Evolutionary conservation across 2,888 invertebrate genomes (phyloP).

Genomic region (Danaus chrysippus): DNA sequence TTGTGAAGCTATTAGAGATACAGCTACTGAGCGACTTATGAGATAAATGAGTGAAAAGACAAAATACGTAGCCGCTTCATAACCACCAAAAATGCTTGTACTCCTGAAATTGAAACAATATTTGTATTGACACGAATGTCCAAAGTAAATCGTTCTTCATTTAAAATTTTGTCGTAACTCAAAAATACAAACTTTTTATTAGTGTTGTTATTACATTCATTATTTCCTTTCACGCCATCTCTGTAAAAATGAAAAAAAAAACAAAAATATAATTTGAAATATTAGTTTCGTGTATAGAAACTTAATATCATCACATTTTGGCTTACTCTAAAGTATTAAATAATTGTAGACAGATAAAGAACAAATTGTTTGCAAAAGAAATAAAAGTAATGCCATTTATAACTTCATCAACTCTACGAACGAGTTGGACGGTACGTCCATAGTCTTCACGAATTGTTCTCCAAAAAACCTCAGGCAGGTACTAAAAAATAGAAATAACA

Average conservation of each 20-base stretch:
- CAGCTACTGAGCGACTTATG: conserved; percentile 79
- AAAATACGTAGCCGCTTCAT: conserved; percentile 80
- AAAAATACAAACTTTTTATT: conserved; percentile 36
- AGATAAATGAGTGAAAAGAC: conserved; percentile 83
- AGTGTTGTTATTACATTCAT: conserved; percentile 38
- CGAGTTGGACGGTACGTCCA: conserved; percentile 78
- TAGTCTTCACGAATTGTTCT: conserved; percentile 82
- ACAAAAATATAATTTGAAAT: not conserved
- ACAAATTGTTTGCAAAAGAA: conserved; percentile 84
- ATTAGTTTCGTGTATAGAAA: not conserved
- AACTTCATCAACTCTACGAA: conserved; percentile 80
- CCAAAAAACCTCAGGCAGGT: conserved; percentile 83
- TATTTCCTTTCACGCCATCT: conserved; percentile 46
- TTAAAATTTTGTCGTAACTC: too few species aligned
- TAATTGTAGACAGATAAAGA: conserved; percentile 85
- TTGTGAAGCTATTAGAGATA: conserved; percentile 81
- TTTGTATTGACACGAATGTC: too few species aligned
- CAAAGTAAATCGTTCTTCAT: too few species aligned
- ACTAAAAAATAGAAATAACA: conserved; percentile 47
- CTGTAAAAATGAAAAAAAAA: conserved; percentile 31
- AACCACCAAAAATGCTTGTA: conserved; percentile 65
- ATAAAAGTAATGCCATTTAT: conserved; percentile 82
- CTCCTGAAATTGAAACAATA: conserved; percentile 34
- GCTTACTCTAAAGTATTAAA: conserved; percentile 84
- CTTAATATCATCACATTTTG: conserved; percentile 1